Evolutionary conservation across 1,140 invertebrate genomes (phyloP), one percentile per base, ranked within the genome.

Genomic region (Meloidogyne exigua): DNA sequence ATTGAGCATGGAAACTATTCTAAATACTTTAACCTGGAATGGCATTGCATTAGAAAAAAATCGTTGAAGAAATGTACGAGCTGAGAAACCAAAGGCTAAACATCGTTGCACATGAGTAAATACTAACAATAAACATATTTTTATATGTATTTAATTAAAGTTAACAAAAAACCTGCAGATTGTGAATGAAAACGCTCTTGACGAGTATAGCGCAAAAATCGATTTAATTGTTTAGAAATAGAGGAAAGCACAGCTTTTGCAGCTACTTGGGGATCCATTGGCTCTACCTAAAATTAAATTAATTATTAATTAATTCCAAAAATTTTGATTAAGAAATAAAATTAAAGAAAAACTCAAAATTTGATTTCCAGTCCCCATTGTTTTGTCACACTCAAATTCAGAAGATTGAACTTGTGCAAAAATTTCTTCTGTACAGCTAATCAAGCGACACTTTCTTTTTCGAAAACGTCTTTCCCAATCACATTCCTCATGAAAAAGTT

Each of bases 381-480:
- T 72, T n/a, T 25, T 32, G 23, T 12, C 26, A 42, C 12, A 28
- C 23, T 73, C 57, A 28, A 36, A 25, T 42, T 42, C 18, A 36
- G 25, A 69, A 1, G 82, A 64, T 57, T 82, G 73, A 23, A 82
- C 72, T 36, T 79, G 75, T 11, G 74, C 74, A 74, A 82, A 82
- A 9, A 82, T 83, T 67, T 82, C 81, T 72, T 83, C 82, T 11
- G 81, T 76, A 68, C 68, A 76, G 4, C 65, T 36, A 21, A 82
- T 25, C 32, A 82, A 63, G 42, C 81, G 73, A 64, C 79, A 82
- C 23, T 78, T 84, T 65, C 69, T 57, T 28, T 82, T 84, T 62
- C 72, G 75, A 25, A 76, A 57, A 25, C 74, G 64, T 44, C 75
- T 73, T 65, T 82, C 81, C 72, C 74, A 75, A 21, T 82, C 81